These are phyloP conservation scores for Ormyrus rosae DNA, from an alignment of 2,888 invertebrate genomes.

Conservation along the genomic window DNA sequence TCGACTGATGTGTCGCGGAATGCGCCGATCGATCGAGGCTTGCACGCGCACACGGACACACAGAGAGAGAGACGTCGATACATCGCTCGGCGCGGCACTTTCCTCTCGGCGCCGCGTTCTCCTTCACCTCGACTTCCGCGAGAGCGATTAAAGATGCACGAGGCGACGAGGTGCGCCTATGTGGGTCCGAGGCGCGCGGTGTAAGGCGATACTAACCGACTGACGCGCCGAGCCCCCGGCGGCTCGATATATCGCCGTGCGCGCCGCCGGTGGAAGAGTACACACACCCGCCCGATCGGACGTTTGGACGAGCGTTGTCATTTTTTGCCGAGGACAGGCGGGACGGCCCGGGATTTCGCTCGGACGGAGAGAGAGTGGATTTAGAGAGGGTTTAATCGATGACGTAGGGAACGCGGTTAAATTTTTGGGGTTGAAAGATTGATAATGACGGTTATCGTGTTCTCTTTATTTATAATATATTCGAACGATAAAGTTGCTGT, in stretches of 20 bases:
- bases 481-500: too few relatives aligned
- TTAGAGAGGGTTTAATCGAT: too few relatives aligned
- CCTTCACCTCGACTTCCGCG: slow-evolving; percentile 51
- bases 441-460: too few relatives aligned
- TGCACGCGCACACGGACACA: not conserved
- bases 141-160: slow-evolving; percentile 50
- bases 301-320: too few relatives aligned
- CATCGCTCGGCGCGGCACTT: not conserved
- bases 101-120: not conserved
- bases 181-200: not conserved
- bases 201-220: slow-evolving; percentile 28
- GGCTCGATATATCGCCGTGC: slow-evolving; percentile 28
- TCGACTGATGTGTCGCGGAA: not conserved
- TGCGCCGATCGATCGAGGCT: slow-evolving; percentile 20
- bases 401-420: too few relatives aligned
- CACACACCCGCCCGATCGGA: too few relatives aligned
- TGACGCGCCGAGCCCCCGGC: not conserved
- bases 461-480: too few relatives aligned
- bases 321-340: too few relatives aligned
- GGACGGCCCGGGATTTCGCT: too few relatives aligned
- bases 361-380: too few relatives aligned
- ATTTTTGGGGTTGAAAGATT: too few relatives aligned
- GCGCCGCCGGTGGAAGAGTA: too few relatives aligned
- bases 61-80: slow-evolving; percentile 9
- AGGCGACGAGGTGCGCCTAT: not conserved